phyloP scores from a whole-genome alignment of 2,113 vertebrate genomes.

The Thamnaconus septentrionalis region DNA sequence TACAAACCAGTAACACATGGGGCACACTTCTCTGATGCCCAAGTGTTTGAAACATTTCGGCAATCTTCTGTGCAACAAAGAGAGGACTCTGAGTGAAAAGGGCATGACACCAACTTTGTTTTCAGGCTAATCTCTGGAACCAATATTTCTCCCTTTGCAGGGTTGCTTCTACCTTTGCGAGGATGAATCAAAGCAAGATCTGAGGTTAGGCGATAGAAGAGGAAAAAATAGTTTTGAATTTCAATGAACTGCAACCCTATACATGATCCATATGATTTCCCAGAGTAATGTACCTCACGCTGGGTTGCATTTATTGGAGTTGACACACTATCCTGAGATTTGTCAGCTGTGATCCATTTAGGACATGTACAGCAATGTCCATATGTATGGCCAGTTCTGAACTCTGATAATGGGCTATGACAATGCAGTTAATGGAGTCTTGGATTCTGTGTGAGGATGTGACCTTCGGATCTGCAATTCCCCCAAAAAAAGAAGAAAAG shows the following conservation, averaged over 20 bases:
- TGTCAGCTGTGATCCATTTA: conserved; percentile 20
- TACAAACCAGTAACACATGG: conserved; percentile 39
- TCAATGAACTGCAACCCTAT: conserved; percentile 6
- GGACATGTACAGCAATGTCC: conserved; percentile 8
- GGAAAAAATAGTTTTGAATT: conserved; percentile 11
- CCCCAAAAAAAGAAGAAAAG: neutral
- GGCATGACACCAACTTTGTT: conserved; percentile 47
- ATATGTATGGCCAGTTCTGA: conserved; percentile 1
- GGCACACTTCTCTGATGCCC: conserved; percentile 29
- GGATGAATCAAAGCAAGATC: conserved; percentile 44
- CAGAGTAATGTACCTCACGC: conserved; percentile 22
- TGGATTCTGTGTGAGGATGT: conserved; percentile 9
- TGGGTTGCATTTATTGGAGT: conserved; percentile 26
- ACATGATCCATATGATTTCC: conserved; percentile 13
- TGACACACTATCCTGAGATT: conserved; percentile 23
- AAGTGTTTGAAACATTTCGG: conserved; percentile 41
- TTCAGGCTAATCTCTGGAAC: conserved; percentile 54
- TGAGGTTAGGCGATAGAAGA: conserved; percentile 1
- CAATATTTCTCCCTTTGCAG: conserved; percentile 30
- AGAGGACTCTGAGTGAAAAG: conserved; percentile 37
- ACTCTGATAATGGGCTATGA: neutral
- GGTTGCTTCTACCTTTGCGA: conserved; percentile 19
- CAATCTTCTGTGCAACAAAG: conserved; percentile 41
- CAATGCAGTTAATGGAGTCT: conserved; percentile 1
- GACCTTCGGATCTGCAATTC: conserved; percentile 8